Conservation (phyloP, 2,888 invertebrate species). For the Volucella inflata region DNA sequence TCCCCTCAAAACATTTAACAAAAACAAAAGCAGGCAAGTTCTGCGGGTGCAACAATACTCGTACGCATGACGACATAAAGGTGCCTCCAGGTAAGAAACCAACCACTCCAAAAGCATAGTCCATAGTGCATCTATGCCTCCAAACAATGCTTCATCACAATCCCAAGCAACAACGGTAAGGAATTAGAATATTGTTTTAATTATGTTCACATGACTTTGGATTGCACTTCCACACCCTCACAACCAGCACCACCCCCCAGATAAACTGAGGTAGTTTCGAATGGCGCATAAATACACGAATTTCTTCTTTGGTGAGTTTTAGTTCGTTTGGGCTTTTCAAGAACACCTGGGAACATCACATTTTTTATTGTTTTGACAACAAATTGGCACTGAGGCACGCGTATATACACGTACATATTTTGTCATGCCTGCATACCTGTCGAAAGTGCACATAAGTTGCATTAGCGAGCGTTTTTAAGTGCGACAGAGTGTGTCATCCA, state of each 20-base stretch:
- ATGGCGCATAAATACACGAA: constrained; percentile 61
- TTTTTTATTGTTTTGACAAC: constrained; percentile 40
- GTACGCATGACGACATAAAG: constrained; percentile 24
- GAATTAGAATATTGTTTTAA: constrained; percentile 1
- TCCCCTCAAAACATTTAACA: constrained; percentile 25
- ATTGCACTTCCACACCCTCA: constrained; percentile 1
- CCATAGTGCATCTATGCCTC: constrained; percentile 7
- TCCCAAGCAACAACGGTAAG: constrained; percentile 20
- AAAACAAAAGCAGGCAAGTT: constrained; percentile 40
- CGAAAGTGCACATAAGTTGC: constrained; percentile 21
- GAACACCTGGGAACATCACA: constrained; percentile 62
- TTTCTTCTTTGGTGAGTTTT: constrained; percentile 19
- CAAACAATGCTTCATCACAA: constrained; percentile 26
- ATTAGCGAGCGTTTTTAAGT: constrained; percentile 1
- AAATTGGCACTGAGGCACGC: constrained; percentile 61
- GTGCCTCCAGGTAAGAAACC: background rate
- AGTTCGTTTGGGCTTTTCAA: background rate
- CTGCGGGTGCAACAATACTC: constrained; percentile 65
- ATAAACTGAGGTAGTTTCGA: constrained; percentile 9
- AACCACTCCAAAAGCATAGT: constrained; percentile 3
- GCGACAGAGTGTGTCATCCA: constrained; percentile 31
- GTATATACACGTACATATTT: constrained; percentile 33
- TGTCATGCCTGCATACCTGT: constrained; percentile 65
- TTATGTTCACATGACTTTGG: constrained; percentile 51
- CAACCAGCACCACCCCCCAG: background rate